Evolutionary conservation across 2,797 vertebrate species (phyloP).

Genomic region (Tauraco hartlaubi): DNA sequence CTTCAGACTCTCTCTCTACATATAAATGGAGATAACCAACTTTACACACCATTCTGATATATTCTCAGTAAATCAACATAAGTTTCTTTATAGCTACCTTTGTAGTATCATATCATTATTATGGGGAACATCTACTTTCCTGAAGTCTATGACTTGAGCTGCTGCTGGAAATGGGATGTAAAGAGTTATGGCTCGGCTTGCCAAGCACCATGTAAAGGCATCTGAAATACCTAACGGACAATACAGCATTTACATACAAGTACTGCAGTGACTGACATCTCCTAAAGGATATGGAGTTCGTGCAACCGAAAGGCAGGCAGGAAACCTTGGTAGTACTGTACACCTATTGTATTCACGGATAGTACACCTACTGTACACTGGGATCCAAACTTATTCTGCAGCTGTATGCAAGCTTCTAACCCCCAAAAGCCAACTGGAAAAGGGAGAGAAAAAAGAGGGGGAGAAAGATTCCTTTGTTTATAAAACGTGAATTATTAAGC

Average conservation of each 20-base stretch:
- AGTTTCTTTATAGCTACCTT: not conserved
- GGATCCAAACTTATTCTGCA: conserved; percentile 73
- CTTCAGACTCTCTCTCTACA: not conserved
- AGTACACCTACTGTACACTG: conserved; percentile 58
- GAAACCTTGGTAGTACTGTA: conserved; percentile 71
- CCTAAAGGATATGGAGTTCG: conserved; percentile 34
- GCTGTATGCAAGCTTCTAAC: conserved; percentile 56
- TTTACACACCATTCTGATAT: not conserved
- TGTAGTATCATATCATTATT: not conserved
- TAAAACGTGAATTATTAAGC: conserved; percentile 73
- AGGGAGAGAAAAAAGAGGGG: not conserved
- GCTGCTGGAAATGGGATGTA: not conserved
- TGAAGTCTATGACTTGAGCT: not conserved
- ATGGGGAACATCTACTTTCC: not conserved
- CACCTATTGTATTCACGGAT: conserved; percentile 65
- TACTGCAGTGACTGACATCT: not conserved
- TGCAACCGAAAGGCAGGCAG: conserved; percentile 19
- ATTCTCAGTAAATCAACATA: not conserved
- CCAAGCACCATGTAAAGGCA: conserved; percentile 1
- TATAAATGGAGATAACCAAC: not conserved
- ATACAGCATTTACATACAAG: conserved; percentile 58
- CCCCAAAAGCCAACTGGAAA: conserved; percentile 18
- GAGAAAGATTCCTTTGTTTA: conserved; percentile 72
- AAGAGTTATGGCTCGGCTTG: not conserved
- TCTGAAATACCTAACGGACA: not conserved